Percentiles rank a stretch among this genome's conserved stretches.
Evolutionary conservation across 2,797 vertebrate species (phyloP).

Genomic region (Antrozous pallidus): DNA sequence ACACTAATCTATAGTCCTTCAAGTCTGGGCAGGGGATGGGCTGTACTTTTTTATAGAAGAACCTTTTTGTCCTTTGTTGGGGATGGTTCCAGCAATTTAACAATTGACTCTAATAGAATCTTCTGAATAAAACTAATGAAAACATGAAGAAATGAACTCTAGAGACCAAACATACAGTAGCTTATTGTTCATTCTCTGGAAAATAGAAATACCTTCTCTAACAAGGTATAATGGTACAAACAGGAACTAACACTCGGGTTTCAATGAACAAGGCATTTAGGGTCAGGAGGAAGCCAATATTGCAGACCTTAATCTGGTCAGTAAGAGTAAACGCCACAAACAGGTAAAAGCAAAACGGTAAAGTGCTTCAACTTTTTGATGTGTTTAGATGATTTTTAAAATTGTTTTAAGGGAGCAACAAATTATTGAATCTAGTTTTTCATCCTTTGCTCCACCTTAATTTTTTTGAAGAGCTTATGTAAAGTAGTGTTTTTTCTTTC

Average conservation of each 20-base stretch:
- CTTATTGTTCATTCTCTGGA: conserved; percentile 75
- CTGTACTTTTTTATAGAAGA: conserved; percentile 78
- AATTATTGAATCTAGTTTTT: not conserved
- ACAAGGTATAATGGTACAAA: conserved; percentile 73
- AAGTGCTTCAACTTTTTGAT: not conserved
- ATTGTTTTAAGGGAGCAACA: conserved; percentile 5
- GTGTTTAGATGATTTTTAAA: not conserved
- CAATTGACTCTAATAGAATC: conserved; percentile 78
- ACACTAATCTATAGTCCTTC: conserved; percentile 62
- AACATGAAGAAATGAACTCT: conserved; percentile 78
- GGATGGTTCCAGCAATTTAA: conserved; percentile 76
- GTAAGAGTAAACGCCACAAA: not conserved
- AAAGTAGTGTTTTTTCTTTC: not conserved
- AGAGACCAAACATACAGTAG: conserved; percentile 74
- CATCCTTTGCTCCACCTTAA: not conserved
- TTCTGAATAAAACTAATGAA: conserved; percentile 80
- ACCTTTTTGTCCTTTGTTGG: conserved; percentile 78
- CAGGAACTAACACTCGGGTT: conserved; percentile 68
- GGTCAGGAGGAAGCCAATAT: conserved; percentile 58
- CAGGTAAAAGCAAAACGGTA: not conserved
- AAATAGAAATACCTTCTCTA: conserved; percentile 77
- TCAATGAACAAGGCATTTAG: conserved; percentile 58
- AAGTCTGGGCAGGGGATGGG: conserved; percentile 71
- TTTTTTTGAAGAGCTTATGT: not conserved
- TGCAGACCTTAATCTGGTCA: conserved; percentile 49